Evolutionary conservation across 2,113 vertebrate species (phyloP).

Genomic region (Heptranchias perlo): DNA sequence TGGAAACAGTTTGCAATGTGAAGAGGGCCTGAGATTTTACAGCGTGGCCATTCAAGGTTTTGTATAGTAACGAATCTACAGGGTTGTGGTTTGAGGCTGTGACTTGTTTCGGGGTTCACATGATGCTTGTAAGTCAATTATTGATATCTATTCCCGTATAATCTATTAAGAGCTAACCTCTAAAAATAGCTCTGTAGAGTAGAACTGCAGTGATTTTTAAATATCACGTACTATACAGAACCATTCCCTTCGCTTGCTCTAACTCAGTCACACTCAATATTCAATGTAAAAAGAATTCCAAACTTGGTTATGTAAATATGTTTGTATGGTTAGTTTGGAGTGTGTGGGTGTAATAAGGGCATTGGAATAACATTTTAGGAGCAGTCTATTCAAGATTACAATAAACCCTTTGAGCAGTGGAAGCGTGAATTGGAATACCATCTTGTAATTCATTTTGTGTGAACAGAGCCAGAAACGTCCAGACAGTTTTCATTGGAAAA

Average conservation of each 20-base stretch:
- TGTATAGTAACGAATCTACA: not conserved
- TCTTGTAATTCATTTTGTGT: not conserved
- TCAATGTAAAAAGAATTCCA: not conserved
- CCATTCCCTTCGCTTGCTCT: not conserved
- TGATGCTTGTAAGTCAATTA: not conserved
- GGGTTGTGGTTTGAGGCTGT: not conserved
- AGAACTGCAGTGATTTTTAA: not conserved
- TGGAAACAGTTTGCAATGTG: not conserved
- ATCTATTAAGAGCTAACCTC: not conserved
- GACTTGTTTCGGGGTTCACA: not conserved
- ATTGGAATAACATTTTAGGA: not conserved
- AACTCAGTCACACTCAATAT: not conserved
- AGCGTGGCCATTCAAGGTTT: not conserved
- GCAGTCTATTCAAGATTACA: not conserved
- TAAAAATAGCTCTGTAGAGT: not conserved
- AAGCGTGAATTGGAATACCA: not conserved
- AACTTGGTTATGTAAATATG: not conserved
- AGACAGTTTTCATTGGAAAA: constrained; percentile 23
- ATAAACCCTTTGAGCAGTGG: constrained; percentile 10
- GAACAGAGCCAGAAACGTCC: not conserved
- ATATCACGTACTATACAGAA: not conserved
- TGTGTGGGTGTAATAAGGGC: not conserved
- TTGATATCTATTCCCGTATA: not conserved
- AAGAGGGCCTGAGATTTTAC: not conserved
- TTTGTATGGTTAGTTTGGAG: not conserved